phyloP scores from a whole-genome alignment of 1,140 invertebrate genomes.

The Archivesica marissinica region DNA sequence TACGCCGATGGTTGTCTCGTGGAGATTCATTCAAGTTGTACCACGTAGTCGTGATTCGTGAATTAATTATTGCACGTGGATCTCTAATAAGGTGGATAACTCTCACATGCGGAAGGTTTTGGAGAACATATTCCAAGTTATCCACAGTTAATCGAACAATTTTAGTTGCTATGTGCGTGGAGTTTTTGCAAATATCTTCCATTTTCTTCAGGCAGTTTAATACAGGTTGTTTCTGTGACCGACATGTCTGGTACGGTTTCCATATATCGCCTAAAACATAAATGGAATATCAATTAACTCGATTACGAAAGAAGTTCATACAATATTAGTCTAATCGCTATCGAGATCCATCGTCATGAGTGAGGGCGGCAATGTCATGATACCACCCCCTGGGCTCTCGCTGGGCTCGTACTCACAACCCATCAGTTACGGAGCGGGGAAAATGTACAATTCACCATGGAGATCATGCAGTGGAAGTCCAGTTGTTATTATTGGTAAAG shows the following conservation, averaged over 20 bases:
- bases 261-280: background rate
- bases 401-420: no score
- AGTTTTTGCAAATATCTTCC: background rate
- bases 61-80: conserved; percentile 53
- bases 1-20: background rate
- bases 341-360: no score
- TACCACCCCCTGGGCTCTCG: no score
- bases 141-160: conserved; percentile 41
- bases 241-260: background rate
- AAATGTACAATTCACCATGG: background rate
- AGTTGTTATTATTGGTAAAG: no score
- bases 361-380: no score
- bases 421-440: no score
- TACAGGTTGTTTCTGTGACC: background rate
- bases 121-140: conserved; percentile 15
- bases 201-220: background rate
- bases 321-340: no score
- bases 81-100: conserved; percentile 46
- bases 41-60: conserved; percentile 35
- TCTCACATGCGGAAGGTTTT: conserved; percentile 2
- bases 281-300: no score
- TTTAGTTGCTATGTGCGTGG: conserved; percentile 30
- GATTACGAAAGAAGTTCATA: no score
- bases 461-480: no score
- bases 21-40: conserved; percentile 6